Evolutionary conservation across 2,888 invertebrate species (phyloP).

Genomic region (Cyclophora punctaria): DNA sequence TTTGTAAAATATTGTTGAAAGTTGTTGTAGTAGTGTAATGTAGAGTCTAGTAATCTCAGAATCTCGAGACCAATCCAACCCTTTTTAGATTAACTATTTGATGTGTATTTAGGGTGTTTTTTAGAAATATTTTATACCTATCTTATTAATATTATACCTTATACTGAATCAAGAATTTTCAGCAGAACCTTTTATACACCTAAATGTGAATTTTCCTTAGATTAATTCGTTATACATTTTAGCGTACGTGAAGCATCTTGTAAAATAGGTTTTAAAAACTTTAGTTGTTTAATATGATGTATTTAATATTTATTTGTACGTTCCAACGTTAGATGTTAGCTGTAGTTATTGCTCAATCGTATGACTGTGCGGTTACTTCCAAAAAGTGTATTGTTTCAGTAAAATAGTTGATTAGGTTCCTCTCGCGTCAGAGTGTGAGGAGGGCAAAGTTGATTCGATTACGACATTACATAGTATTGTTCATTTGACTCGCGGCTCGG

Average conservation of each 20-base stretch:
- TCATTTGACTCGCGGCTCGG: conserved; percentile 1
- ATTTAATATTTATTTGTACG: conserved; percentile 28
- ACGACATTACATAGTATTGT: conserved; percentile 4
- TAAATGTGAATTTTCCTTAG: conserved; percentile 61
- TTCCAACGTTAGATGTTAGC: conserved; percentile 35
- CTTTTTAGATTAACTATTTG: conserved; percentile 62
- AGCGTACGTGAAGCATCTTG: conserved; percentile 38
- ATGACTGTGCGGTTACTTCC: conserved; percentile 35
- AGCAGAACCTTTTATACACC: conserved; percentile 64
- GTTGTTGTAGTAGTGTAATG: conserved; percentile 45
- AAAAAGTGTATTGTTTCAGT: conserved; percentile 8
- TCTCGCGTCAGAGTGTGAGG: background rate
- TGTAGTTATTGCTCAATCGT: conserved; percentile 59
- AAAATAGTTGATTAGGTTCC: background rate
- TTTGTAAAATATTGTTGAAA: conserved; percentile 66
- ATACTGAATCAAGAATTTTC: conserved; percentile 58
- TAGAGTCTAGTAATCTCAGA: conserved; percentile 51
- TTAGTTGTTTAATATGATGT: conserved; percentile 12
- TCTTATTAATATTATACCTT: conserved; percentile 50
- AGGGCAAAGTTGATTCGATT: background rate
- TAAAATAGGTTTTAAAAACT: conserved; percentile 29
- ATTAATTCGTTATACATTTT: conserved; percentile 46
- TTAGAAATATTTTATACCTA: conserved; percentile 62
- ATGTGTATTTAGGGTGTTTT: conserved; percentile 48
- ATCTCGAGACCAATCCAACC: conserved; percentile 69